Percentiles rank a stretch among this genome's conserved stretches.
These are phyloP conservation scores for Myotis daubentonii DNA, from an alignment of 2,797 vertebrate species.

Conservation along the genomic window DNA sequence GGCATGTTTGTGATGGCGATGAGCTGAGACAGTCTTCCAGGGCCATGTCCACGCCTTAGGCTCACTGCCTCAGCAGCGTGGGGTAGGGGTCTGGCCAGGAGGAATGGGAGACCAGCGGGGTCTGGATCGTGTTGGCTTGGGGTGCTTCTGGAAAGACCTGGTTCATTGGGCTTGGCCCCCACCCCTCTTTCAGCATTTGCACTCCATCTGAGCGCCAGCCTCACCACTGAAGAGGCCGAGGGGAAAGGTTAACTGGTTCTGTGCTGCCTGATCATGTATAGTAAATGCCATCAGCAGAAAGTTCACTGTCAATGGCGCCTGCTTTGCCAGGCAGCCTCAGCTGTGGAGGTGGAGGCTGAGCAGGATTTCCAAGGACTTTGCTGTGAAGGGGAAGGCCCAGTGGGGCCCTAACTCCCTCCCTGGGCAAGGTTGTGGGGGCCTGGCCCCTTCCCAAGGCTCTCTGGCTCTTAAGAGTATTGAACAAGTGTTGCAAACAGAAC, in stretches of 20 bases:
- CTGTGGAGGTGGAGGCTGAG: constrained; percentile 59
- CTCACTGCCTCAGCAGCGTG: accelerated
- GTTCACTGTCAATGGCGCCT: constrained; percentile 66
- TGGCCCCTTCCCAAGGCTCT: constrained; percentile 56
- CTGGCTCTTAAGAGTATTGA: constrained; percentile 48
- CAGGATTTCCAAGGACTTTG: constrained; percentile 71
- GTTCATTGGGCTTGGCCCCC: background rate
- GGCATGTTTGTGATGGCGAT: constrained; percentile 43
- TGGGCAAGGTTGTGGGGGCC: background rate
- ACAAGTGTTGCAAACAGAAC: constrained; percentile 64
- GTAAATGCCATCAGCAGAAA: constrained; percentile 65
- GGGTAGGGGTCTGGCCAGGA: background rate
- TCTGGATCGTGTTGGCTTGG: constrained; percentile 29
- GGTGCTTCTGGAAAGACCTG: constrained; percentile 27
- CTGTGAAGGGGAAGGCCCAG: background rate
- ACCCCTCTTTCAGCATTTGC: constrained; percentile 37
- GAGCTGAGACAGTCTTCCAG: constrained; percentile 41
- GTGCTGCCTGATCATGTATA: constrained; percentile 37
- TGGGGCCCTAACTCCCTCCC: background rate
- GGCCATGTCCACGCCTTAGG: background rate
- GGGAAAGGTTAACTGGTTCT: constrained; percentile 27
- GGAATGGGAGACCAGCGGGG: constrained; percentile 14
- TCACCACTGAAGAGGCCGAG: background rate
- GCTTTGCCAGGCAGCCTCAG: constrained; percentile 65
- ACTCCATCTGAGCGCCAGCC: background rate